Conservation (phyloP, 2,888 invertebrate genomes). For the Xestobium rufovillosum region DNA sequence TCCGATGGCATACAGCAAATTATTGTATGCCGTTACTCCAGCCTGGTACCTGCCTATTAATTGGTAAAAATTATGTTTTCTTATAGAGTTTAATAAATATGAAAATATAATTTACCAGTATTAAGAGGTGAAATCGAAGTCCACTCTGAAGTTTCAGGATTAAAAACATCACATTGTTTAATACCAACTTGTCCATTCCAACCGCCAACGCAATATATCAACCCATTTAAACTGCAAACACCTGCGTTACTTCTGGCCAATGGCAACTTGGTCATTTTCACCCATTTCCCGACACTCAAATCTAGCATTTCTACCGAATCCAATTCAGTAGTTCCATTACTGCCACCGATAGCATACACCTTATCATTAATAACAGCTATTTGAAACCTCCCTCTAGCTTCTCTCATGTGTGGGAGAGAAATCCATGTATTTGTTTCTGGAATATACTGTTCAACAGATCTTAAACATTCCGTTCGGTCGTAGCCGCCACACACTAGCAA, state of each 20-base stretch:
- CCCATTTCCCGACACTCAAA: constrained; percentile 42
- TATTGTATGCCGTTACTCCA: constrained; percentile 61
- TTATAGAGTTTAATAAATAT: constrained; percentile 1
- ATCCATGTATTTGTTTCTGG: constrained; percentile 64
- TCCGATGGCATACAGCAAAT: constrained; percentile 69
- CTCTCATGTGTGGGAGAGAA: constrained; percentile 60
- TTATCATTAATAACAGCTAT: constrained; percentile 60
- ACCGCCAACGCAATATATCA: constrained; percentile 72
- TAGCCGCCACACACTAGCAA: constrained; percentile 80
- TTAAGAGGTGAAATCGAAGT: constrained; percentile 59
- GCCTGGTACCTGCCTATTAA: constrained; percentile 67
- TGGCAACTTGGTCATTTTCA: constrained; percentile 47
- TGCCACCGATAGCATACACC: constrained; percentile 75
- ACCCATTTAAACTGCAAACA: constrained; percentile 55
- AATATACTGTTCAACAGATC: constrained; percentile 66
- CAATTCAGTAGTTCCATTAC: constrained; percentile 75
- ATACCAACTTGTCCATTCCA: constrained; percentile 66
- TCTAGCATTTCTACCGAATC: constrained; percentile 61
- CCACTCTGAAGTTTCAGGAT: constrained; percentile 58
- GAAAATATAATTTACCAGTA: constrained; percentile 45
- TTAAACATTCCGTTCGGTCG: constrained; percentile 76
- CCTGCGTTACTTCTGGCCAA: constrained; percentile 63
- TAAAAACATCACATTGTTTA: constrained; percentile 65
- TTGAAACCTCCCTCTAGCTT: constrained; percentile 71
- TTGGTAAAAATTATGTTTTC: constrained; percentile 8